Conservation (phyloP, 2,113 vertebrate species). For the Prunella himalayana region DNA sequence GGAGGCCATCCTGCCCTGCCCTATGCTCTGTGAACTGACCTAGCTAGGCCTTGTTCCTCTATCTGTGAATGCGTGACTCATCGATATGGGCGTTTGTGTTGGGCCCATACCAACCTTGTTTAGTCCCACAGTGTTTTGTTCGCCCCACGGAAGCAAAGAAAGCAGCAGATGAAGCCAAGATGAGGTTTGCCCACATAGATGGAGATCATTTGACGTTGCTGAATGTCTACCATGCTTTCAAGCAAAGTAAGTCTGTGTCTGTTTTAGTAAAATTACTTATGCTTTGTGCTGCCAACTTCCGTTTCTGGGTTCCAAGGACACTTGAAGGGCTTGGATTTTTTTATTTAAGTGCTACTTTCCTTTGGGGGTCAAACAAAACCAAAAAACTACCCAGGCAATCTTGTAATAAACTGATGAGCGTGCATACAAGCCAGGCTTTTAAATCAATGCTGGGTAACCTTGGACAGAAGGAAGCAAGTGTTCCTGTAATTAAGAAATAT, state of each 20-base stretch:
- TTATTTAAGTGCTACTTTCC: neutral
- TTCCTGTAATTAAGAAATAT: neutral
- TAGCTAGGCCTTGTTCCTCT: slow-evolving; percentile 97
- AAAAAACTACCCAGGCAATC: neutral
- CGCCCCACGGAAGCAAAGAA: slow-evolving; percentile 98
- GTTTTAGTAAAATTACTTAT: neutral
- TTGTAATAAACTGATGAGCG: neutral
- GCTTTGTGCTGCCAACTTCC: neutral
- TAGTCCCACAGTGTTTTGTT: slow-evolving; percentile 99
- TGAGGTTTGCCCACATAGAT: slow-evolving; percentile 98
- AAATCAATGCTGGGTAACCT: neutral
- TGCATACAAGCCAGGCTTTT: neutral
- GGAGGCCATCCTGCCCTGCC: slow-evolving; percentile 89
- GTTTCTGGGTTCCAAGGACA: neutral
- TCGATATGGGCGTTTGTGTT: slow-evolving; percentile 99
- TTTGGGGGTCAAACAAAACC: neutral
- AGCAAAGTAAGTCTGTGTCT: slow-evolving; percentile 86
- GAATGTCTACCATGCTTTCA: slow-evolving; percentile 98
- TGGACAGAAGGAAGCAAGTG: neutral
- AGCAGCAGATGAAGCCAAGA: slow-evolving; percentile 96
- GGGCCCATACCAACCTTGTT: slow-evolving; percentile 99
- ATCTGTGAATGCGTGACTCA: slow-evolving; percentile 97
- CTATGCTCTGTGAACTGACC: slow-evolving; percentile 91
- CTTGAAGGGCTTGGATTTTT: neutral
- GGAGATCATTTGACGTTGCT: slow-evolving; percentile 98